phyloP scores from a whole-genome alignment of 2,797 vertebrate genomes.

The Psittacula derbiana region DNA sequence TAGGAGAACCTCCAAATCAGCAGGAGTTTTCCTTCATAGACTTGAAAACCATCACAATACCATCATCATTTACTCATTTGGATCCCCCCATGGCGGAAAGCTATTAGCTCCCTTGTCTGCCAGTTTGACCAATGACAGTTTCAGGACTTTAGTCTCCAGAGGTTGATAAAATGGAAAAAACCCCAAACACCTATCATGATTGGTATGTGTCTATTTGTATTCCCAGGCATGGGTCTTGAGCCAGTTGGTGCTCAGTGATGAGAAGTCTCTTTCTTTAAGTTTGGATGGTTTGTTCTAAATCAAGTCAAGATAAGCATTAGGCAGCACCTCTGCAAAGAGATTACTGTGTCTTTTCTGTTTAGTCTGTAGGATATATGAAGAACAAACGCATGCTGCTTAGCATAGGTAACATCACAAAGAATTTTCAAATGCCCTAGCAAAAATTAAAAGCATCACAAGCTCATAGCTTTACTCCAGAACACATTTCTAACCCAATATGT shows the following conservation, averaged over 20 bases:
- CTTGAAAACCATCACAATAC: not conserved
- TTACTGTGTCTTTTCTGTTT: not conserved
- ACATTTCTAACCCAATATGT: not conserved
- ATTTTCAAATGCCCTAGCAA: not conserved
- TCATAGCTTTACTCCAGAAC: not conserved
- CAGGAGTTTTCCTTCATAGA: not conserved
- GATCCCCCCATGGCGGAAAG: not conserved
- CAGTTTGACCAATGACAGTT: not conserved
- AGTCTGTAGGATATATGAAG: not conserved
- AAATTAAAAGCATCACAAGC: not conserved
- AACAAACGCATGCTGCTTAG: not conserved
- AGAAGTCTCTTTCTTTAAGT: not conserved
- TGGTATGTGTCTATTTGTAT: not conserved
- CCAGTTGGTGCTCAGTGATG: not conserved
- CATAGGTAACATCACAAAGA: not conserved
- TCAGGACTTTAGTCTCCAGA: not conserved
- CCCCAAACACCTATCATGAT: rapidly evolving
- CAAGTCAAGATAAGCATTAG: not conserved
- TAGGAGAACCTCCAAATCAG: conserved; percentile 18
- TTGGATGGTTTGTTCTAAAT: not conserved
- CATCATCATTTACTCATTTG: not conserved
- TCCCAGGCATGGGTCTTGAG: not conserved
- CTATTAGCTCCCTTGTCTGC: not conserved
- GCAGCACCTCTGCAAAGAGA: not conserved
- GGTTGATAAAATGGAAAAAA: not conserved